Percentiles rank a stretch among this genome's conserved stretches.
Evolutionary conservation across 2,113 vertebrate genomes (phyloP).

Genomic region (Neofelis nebulosa): DNA sequence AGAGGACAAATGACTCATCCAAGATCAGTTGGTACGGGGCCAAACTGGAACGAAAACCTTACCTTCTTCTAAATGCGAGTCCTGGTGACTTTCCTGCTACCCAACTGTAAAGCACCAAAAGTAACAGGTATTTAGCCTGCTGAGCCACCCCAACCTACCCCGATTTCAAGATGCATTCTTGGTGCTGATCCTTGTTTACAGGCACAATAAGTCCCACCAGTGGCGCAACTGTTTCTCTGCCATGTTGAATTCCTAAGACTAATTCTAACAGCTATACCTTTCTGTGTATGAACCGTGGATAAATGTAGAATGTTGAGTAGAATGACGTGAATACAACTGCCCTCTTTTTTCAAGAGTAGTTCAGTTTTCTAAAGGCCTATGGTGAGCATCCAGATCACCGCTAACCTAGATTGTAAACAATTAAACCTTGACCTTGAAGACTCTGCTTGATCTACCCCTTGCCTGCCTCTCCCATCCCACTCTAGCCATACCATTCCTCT

Average conservation of each 20-base stretch:
- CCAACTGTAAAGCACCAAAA: neutral
- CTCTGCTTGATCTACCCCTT: neutral
- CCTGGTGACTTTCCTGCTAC: neutral
- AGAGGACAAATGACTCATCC: neutral
- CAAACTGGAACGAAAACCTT: neutral
- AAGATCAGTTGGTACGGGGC: neutral
- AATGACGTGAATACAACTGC: neutral
- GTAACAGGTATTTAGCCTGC: neutral
- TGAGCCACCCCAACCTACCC: neutral
- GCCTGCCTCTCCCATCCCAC: neutral
- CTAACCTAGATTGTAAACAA: neutral
- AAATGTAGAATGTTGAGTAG: neutral
- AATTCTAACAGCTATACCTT: neutral
- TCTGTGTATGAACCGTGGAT: neutral
- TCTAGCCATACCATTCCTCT: neutral
- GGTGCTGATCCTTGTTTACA: neutral
- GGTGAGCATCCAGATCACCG: neutral
- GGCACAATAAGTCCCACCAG: neutral
- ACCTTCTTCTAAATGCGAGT: neutral
- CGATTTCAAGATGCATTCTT: neutral
- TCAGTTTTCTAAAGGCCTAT: neutral
- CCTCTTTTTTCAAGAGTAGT: neutral
- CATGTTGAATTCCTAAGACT: neutral
- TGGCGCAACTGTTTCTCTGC: rapidly evolving
- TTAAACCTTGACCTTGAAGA: neutral